phyloP scores from a whole-genome alignment of 2,113 vertebrate genomes.

The Cyanoderma ruficeps region DNA sequence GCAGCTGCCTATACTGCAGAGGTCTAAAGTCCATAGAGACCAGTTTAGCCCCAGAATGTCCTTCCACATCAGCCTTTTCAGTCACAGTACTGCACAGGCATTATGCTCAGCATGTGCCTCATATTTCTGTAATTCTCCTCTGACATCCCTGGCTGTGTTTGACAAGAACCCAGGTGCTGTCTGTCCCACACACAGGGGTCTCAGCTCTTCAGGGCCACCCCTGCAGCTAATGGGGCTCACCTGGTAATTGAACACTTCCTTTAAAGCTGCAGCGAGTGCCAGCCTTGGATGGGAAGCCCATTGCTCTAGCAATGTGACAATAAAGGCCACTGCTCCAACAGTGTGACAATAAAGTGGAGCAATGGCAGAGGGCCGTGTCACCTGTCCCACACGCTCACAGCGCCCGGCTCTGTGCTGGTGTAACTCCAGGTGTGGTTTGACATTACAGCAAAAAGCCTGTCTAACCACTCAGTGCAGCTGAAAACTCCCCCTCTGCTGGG shows the following conservation, averaged over 20 bases:
- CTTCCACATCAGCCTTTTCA: neutral
- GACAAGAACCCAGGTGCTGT: neutral
- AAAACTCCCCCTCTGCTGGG: neutral
- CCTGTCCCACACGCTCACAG: neutral
- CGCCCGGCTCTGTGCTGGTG: accelerated
- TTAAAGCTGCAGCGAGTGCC: neutral
- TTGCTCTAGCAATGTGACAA: neutral
- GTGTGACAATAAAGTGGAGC: neutral
- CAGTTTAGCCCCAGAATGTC: neutral
- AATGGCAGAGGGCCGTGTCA: neutral
- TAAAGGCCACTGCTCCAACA: neutral
- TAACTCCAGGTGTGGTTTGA: constrained; percentile 26
- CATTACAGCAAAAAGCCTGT: neutral
- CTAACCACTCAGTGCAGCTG: neutral
- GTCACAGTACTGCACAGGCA: neutral
- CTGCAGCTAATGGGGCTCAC: neutral
- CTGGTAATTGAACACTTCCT: neutral
- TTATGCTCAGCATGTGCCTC: neutral
- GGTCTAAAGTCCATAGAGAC: neutral
- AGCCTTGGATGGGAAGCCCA: neutral
- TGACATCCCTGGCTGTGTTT: neutral
- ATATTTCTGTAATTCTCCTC: neutral
- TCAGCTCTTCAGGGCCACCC: neutral
- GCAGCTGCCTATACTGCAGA: neutral
- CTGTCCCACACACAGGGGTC: neutral